These are phyloP conservation scores for Neopipo cinnamomea DNA, from an alignment of 2,113 vertebrate species.

Conservation along the genomic window DNA sequence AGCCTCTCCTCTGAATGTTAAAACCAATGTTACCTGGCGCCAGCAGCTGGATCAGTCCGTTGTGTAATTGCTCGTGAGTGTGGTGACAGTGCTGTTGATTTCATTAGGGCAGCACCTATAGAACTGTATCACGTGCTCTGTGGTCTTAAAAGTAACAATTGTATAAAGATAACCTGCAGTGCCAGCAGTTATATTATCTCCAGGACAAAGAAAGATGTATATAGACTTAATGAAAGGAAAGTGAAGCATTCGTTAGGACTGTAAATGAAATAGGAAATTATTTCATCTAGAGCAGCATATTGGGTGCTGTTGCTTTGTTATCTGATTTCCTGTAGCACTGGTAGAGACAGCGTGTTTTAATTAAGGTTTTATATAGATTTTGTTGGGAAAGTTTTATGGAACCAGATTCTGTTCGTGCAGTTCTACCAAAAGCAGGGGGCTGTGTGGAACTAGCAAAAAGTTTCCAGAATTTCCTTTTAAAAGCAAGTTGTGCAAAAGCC, in stretches of 20 bases:
- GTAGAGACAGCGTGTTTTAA: not conserved
- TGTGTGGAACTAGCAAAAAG: not conserved
- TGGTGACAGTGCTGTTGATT: not conserved
- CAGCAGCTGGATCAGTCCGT: not conserved
- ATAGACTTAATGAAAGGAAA: constrained; percentile 7
- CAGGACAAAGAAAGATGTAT: not conserved
- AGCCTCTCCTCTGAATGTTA: not conserved
- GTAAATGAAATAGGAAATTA: constrained; percentile 29
- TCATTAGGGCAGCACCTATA: not conserved
- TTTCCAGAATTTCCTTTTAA: constrained; percentile 4
- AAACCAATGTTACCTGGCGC: not conserved
- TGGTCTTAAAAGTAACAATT: not conserved
- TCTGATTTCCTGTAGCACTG: not conserved
- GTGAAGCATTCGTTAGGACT: not conserved
- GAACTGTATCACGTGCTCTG: not conserved
- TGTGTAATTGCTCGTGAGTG: accelerated
- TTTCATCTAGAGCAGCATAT: not conserved
- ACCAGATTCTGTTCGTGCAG: accelerated
- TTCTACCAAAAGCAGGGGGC: not conserved
- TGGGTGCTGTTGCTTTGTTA: not conserved
- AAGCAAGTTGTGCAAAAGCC: not conserved
- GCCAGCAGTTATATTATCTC: not conserved
- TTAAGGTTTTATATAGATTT: not conserved
- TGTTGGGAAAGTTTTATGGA: not conserved
- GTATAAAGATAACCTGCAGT: not conserved